Conservation (phyloP, 2,888 invertebrate species). For the Dioctria rufipes region DNA sequence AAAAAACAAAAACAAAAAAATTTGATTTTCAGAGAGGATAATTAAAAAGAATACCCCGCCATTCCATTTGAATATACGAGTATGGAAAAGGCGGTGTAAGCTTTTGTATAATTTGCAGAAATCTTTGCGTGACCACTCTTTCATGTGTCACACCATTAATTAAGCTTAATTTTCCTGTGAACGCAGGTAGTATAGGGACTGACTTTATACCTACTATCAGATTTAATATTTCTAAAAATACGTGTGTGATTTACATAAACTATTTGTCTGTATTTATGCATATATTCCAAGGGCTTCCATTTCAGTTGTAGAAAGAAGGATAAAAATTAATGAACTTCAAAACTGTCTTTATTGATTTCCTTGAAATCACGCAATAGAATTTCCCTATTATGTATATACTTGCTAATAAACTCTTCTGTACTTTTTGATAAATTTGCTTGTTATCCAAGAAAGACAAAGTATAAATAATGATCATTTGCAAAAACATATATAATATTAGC, state of each 20-base stretch:
- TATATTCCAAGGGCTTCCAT: too few relatives aligned
- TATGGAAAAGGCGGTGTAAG: constrained; percentile 11
- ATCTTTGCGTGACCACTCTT: constrained; percentile 30
- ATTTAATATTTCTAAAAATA: neutral
- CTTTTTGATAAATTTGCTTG: too few relatives aligned
- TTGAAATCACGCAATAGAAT: constrained; percentile 14
- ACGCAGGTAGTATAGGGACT: neutral
- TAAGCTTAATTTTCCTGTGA: constrained; percentile 26
- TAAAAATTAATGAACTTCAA: too few relatives aligned
- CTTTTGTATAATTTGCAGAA: constrained; percentile 16
- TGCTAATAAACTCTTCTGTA: too few relatives aligned
- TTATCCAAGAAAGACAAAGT: too few relatives aligned
- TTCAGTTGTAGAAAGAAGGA: too few relatives aligned
- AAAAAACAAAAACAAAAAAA: neutral
- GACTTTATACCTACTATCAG: too few relatives aligned
- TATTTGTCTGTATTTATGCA: too few relatives aligned
- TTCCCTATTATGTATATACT: neutral
- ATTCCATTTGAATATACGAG: neutral
- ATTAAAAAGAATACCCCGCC: constrained; percentile 1
- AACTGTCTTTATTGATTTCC: constrained; percentile 3
- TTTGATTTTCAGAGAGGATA: neutral
- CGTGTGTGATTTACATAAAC: too few relatives aligned
- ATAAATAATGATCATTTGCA: too few relatives aligned
- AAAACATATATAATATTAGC: too few relatives aligned
- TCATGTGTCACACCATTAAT: constrained; percentile 28